Percentiles rank a stretch among this genome's conserved stretches.
These are phyloP conservation scores for Phymatocera aterrima DNA, from an alignment of 2,888 invertebrate species.

Conservation along the genomic window DNA sequence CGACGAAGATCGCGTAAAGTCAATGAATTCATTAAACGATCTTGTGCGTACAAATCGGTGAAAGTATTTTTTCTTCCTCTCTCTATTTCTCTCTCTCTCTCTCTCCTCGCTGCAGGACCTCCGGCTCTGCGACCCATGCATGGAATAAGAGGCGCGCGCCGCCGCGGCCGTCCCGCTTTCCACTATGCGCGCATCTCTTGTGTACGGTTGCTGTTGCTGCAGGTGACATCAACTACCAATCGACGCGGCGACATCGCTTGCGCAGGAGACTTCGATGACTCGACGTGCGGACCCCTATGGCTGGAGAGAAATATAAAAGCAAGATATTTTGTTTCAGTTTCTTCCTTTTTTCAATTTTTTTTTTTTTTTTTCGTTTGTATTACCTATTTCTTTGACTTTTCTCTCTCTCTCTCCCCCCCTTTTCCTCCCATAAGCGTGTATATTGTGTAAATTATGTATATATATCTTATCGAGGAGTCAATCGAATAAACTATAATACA, in stretches of 20 bases:
- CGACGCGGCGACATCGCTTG: conserved; percentile 32
- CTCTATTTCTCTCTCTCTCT: background rate
- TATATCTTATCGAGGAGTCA: conserved; percentile 16
- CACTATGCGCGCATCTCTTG: conserved; percentile 31
- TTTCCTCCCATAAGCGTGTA: conserved; percentile 53
- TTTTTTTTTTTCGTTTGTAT: conserved; percentile 48
- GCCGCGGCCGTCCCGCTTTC: background rate
- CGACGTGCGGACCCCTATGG: conserved; percentile 13
- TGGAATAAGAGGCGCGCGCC: conserved; percentile 35
- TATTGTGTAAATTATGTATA: conserved; percentile 13
- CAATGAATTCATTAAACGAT: conserved; percentile 55
- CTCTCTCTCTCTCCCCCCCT: conserved; percentile 56
- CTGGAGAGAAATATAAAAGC: background rate
- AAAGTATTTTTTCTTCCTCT: conserved; percentile 51
- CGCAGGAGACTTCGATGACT: conserved; percentile 39
- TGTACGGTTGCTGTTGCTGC: conserved; percentile 28
- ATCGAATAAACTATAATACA: conserved; percentile 5
- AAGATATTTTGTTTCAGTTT: conserved; percentile 41
- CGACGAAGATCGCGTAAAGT: conserved; percentile 48
- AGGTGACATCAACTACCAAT: conserved; percentile 37
- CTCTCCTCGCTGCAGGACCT: conserved; percentile 3
- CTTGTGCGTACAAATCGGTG: conserved; percentile 58
- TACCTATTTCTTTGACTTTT: conserved; percentile 49
- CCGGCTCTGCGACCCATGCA: conserved; percentile 7
- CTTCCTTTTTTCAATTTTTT: conserved; percentile 48